phyloP scores from a whole-genome alignment of 2,888 invertebrate genomes.

The Oithona nana region DNA sequence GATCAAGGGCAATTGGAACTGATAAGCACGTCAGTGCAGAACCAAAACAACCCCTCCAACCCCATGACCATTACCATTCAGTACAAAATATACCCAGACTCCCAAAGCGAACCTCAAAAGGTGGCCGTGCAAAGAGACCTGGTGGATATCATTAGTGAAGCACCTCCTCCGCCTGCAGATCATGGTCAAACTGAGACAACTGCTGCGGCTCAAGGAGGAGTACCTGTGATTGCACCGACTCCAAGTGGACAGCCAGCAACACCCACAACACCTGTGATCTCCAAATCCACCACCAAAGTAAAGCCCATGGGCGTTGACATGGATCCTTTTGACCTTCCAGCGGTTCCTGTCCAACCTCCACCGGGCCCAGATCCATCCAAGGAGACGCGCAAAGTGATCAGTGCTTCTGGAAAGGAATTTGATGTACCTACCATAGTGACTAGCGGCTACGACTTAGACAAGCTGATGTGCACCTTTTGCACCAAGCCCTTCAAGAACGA shows the following conservation, averaged over 20 bases:
- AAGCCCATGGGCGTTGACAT: not conserved
- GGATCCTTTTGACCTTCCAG: not conserved
- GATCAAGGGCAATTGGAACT: not conserved
- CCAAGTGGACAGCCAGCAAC: not conserved
- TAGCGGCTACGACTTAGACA: slow-evolving; percentile 16
- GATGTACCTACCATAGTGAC: slow-evolving; percentile 15
- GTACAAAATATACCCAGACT: slow-evolving; percentile 14
- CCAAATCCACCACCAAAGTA: not conserved
- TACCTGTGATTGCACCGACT: not conserved
- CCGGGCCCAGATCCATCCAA: slow-evolving; percentile 2
- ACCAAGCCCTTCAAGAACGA: slow-evolving; percentile 16
- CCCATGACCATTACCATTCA: slow-evolving; percentile 16
- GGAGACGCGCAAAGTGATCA: slow-evolving; percentile 9
- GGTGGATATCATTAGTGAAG: slow-evolving; percentile 4
- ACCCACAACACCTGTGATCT: not conserved
- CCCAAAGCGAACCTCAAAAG: slow-evolving; percentile 2
- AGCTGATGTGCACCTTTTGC: slow-evolving; percentile 13
- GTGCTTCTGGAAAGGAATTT: not conserved
- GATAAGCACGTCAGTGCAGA: not conserved
- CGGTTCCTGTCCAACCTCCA: not conserved
- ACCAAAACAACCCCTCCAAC: not conserved
- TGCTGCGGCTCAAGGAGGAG: not conserved
- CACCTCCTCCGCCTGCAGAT: not conserved
- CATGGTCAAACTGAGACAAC: not conserved
- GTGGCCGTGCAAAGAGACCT: slow-evolving; percentile 11